Percentiles rank a stretch among this genome's conserved stretches.
These are phyloP conservation scores for Zeuzera pyrina DNA, from an alignment of 2,888 invertebrate genomes.

Conservation along the genomic window DNA sequence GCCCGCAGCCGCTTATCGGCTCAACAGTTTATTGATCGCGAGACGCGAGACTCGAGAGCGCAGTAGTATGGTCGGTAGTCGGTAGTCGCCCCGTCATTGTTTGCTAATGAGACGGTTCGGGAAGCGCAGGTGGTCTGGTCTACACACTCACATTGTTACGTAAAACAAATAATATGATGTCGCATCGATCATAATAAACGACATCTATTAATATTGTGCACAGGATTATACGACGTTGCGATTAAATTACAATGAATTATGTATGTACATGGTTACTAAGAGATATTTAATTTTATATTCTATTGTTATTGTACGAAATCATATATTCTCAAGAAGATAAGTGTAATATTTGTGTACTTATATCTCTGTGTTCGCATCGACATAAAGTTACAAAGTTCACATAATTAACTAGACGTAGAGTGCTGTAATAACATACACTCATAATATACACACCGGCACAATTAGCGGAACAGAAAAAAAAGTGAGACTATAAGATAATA, in stretches of 20 bases:
- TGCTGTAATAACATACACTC: slow-evolving; percentile 6
- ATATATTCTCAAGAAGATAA: too few relatives aligned
- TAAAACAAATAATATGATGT: slow-evolving; percentile 42
- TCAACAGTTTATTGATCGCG: slow-evolving; percentile 44
- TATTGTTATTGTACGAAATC: too few relatives aligned
- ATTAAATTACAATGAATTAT: too few relatives aligned
- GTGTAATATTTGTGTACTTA: too few relatives aligned
- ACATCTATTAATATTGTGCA: slow-evolving; percentile 25
- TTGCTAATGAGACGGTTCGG: slow-evolving; percentile 54
- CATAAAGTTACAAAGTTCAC: slow-evolving; percentile 14
- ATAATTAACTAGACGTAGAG: slow-evolving; percentile 12
- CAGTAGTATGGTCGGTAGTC: slow-evolving; percentile 21
- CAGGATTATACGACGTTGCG: slow-evolving; percentile 1
- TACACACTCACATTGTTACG: slow-evolving; percentile 26
- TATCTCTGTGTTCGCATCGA: too few relatives aligned
- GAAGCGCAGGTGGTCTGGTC: slow-evolving; percentile 42
- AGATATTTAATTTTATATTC: too few relatives aligned
- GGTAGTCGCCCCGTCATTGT: slow-evolving; percentile 48
- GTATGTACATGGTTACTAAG: too few relatives aligned
- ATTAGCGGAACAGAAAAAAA: too few relatives aligned
- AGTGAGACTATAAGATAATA: too few relatives aligned
- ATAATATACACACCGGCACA: too few relatives aligned
- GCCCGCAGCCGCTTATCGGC: slow-evolving; percentile 24
- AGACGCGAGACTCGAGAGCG: slow-evolving; percentile 14
- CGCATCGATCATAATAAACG: slow-evolving; percentile 22